phyloP scores from a whole-genome alignment of 2,888 invertebrate genomes.

The Linnaemya tessellans region DNA sequence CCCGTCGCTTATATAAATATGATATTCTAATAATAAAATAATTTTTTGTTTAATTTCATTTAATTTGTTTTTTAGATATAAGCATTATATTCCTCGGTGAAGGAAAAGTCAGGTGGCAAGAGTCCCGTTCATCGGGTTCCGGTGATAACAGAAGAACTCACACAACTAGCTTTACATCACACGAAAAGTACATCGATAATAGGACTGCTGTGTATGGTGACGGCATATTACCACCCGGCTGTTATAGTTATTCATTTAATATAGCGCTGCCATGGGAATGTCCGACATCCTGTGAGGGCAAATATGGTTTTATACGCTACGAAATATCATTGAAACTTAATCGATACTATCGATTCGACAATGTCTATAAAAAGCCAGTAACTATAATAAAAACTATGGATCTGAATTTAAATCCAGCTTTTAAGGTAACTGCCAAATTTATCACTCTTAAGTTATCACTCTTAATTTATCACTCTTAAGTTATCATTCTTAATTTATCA shows the following conservation, averaged over 20 bases:
- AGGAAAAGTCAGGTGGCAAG: slow-evolving; percentile 75
- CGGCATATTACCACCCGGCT: slow-evolving; percentile 71
- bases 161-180: slow-evolving; percentile 64
- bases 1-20: too few species aligned
- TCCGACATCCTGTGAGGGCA: slow-evolving; percentile 85
- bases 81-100: slow-evolving; percentile 74
- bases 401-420: slow-evolving; percentile 88
- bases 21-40: too few species aligned
- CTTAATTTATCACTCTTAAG: too few species aligned
- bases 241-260: slow-evolving; percentile 74
- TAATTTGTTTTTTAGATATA: slow-evolving; percentile 66
- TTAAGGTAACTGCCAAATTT: slow-evolving; percentile 85
- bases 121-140: slow-evolving; percentile 27
- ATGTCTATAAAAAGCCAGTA: slow-evolving; percentile 83
- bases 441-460: too few species aligned
- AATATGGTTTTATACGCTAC: slow-evolving; percentile 89
- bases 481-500: too few species aligned
- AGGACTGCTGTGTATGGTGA: slow-evolving; percentile 63
- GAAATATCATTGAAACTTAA: slow-evolving; percentile 89
- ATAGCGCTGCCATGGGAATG: slow-evolving; percentile 74
- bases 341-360: slow-evolving; percentile 89
- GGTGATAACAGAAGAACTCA: slow-evolving; percentile 62
- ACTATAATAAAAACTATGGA: slow-evolving; percentile 90
- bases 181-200: slow-evolving; percentile 72
- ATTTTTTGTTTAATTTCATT: background rate